These are phyloP conservation scores for Zaprionus camerounensis DNA, from an alignment of 1,140 invertebrate genomes.

Conservation along the genomic window DNA sequence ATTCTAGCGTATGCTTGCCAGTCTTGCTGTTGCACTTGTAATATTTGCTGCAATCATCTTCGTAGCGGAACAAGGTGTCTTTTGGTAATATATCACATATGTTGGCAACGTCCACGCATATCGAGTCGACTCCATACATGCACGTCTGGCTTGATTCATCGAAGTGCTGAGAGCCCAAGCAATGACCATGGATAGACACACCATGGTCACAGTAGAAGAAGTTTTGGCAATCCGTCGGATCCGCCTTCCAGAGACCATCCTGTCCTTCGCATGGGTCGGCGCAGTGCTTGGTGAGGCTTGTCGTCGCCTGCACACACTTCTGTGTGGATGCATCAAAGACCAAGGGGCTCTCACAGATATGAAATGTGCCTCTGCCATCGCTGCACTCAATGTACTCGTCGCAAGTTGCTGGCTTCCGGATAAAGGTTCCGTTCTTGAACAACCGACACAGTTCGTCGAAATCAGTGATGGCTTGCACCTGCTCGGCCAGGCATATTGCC, in stretches of 20 bases:
- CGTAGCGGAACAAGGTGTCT: conserved; percentile 54
- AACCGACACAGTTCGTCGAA: conserved; percentile 64
- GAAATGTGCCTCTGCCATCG: conserved; percentile 19
- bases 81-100: conserved; percentile 66
- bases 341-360: conserved; percentile 30
- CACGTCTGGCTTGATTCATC: conserved; percentile 57
- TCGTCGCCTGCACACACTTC: conserved; percentile 43
- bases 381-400: conserved; percentile 65
- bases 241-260: conserved; percentile 52
- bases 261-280: conserved; percentile 61
- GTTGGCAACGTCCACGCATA: conserved; percentile 65
- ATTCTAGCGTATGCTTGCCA: conserved; percentile 12
- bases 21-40: conserved; percentile 51
- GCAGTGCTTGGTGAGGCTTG: conserved; percentile 44
- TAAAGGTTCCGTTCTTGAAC: conserved; percentile 56
- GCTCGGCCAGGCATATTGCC: conserved; percentile 15
- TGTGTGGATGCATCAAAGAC: conserved; percentile 41
- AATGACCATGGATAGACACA: conserved; percentile 32
- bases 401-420: conserved; percentile 67
- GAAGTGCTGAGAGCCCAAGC: conserved; percentile 53
- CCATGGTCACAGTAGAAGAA: conserved; percentile 66
- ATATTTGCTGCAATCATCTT: conserved; percentile 63
- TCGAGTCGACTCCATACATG: conserved; percentile 41
- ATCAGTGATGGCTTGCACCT: conserved; percentile 8
- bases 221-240: conserved; percentile 65